These are phyloP conservation scores for Sebastes nivosus DNA, from an alignment of 2,797 vertebrate species.

Conservation along the genomic window DNA sequence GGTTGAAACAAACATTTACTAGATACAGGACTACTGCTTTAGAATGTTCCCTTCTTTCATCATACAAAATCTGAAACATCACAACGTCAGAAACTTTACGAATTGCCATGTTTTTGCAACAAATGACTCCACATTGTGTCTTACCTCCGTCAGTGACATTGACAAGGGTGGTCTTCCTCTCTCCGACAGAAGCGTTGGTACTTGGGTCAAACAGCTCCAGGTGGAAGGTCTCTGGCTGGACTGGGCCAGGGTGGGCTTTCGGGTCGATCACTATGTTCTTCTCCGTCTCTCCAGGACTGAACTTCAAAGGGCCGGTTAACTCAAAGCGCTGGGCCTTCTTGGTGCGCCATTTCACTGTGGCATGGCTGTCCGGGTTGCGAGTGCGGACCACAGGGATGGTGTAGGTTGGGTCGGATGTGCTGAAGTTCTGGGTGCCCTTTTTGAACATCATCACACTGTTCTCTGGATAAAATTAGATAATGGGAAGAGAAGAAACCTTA, in stretches of 20 bases:
- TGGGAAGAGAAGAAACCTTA: not conserved
- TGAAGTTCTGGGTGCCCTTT: conserved; percentile 77
- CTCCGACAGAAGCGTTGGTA: conserved; percentile 68
- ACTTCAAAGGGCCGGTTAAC: conserved; percentile 71
- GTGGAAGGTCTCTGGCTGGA: conserved; percentile 76
- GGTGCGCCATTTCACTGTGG: conserved; percentile 80
- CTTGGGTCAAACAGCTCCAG: conserved; percentile 84
- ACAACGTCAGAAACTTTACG: not conserved
- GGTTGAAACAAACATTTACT: not conserved
- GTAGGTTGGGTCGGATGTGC: conserved; percentile 70
- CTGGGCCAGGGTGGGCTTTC: conserved; percentile 32
- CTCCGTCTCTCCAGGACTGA: conserved; percentile 79
- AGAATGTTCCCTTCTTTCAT: not conserved
- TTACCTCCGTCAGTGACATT: conserved; percentile 72
- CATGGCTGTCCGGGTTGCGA: conserved; percentile 65
- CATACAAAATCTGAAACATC: not conserved
- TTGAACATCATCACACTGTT: conserved; percentile 82
- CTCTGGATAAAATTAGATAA: conserved; percentile 60
- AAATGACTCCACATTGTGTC: not conserved
- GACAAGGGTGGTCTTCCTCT: conserved; percentile 78
- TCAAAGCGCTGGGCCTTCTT: conserved; percentile 77
- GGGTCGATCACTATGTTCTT: conserved; percentile 80
- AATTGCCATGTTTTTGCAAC: not conserved
- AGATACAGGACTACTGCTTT: not conserved
- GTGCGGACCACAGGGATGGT: conserved; percentile 81